Conservation (phyloP, 2,113 vertebrate species). For the Cyprinodon brontotheroides region DNA sequence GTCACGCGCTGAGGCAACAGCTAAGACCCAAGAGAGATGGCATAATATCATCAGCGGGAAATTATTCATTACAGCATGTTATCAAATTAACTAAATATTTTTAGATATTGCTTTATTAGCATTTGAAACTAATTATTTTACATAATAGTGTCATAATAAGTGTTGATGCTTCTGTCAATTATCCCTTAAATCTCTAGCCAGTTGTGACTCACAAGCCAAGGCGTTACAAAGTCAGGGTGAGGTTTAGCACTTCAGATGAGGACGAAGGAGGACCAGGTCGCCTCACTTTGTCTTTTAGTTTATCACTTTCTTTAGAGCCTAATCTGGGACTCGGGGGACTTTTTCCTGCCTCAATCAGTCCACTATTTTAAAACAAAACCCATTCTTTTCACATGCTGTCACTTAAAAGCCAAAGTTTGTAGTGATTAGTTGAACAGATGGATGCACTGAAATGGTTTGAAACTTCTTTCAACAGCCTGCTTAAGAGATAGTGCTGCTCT, state of each 20-base stretch:
- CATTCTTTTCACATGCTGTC: background rate
- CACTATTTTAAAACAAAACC: constrained; percentile 8
- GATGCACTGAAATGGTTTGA: constrained; percentile 5
- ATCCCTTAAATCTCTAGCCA: constrained; percentile 51
- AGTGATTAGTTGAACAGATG: constrained; percentile 11
- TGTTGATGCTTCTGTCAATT: constrained; percentile 64
- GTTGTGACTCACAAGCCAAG: constrained; percentile 71
- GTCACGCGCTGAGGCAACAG: constrained; percentile 52
- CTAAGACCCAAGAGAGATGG: constrained; percentile 59
- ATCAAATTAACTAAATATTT: constrained; percentile 57
- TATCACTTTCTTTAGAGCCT: constrained; percentile 48
- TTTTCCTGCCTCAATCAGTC: constrained; percentile 30
- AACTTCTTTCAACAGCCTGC: constrained; percentile 3
- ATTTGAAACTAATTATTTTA: constrained; percentile 62
- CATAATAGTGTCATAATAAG: constrained; percentile 54
- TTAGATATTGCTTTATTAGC: constrained; percentile 45
- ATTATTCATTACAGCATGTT: constrained; percentile 53
- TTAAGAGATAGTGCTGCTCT: constrained; percentile 1
- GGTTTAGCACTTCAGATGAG: constrained; percentile 70
- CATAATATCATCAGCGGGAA: constrained; percentile 26
- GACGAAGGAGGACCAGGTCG: constrained; percentile 57
- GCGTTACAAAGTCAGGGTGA: constrained; percentile 67
- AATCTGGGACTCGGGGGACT: constrained; percentile 47
- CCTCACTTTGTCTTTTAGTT: constrained; percentile 62
- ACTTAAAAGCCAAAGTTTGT: constrained; percentile 11